Base-by-base conservation (phyloP, 2,113 vertebrate genomes). In the Pipra filicauda region DNA sequence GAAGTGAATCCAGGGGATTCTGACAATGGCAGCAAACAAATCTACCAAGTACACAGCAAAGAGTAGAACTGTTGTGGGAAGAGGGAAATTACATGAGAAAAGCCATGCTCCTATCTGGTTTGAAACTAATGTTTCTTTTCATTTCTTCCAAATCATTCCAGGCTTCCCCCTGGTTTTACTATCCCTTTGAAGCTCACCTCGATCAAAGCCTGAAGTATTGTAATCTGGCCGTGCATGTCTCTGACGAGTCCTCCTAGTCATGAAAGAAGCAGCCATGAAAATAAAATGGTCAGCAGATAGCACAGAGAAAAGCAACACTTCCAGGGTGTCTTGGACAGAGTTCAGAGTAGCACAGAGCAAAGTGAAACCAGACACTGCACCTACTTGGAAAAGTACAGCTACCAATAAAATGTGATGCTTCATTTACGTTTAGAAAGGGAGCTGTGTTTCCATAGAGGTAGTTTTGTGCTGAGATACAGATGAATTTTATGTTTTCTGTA, bases 171-270 rank as follows among this genome's bases (percentile, higher is more conserved):
- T 51, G 46, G 44, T 76, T 87, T 75, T 72, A 5, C 35, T 10
- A 39, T 12, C 35, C n/a, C 24, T 78, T 49, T 41, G 72, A 80
- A 57, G 22, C 96, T 97, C 95, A 97, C 97, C 96, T 97, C 95
- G 64, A 70, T 97, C 94, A 77, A 96, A 97, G 87, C 92, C 85
- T 5, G 96, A 96, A 66, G 85, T 94, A 35, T 20, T 94, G 59
- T 97, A 97, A 49, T 94, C 95, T 27, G 97, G 96, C 27, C 91
- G 94, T 59, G 95, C 89, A 1, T 65, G 95, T 31, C 89, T 96
- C 81, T 37, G 91, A 83, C 9, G 90, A 85, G 76, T 27, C 43
- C 39, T n/a, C 82, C 97, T 97, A 71, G 43, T 52, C 93, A 96
- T 11, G 31, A 2, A 79, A 66, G 39, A 39, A 79, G n/a, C 27